These are phyloP conservation scores for Spheniscus mendiculus DNA, from an alignment of 2,113 vertebrate genomes.

Conservation along the genomic window DNA sequence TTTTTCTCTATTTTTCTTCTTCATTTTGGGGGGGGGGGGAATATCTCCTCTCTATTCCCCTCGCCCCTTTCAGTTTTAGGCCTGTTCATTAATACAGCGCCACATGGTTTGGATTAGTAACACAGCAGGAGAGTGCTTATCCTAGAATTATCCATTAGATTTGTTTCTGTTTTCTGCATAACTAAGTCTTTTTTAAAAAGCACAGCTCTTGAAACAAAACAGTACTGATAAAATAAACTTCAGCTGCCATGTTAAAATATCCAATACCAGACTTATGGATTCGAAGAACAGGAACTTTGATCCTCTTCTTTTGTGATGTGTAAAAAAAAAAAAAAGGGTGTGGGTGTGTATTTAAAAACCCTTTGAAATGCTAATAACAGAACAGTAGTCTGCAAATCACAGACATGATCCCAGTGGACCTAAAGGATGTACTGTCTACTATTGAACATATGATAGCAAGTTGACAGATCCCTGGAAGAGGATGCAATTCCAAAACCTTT, in stretches of 20 bases:
- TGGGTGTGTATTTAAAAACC: background rate
- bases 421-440: background rate
- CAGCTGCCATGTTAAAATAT: background rate
- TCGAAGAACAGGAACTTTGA: background rate
- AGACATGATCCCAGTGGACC: background rate
- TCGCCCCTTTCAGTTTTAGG: fast-evolving
- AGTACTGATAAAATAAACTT: background rate
- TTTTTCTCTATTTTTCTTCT: background rate
- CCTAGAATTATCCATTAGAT: background rate
- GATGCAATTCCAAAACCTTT: background rate
- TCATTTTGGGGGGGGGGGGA: background rate
- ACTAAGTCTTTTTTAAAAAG: background rate
- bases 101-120: background rate
- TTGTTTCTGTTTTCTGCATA: background rate
- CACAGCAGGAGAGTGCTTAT: background rate
- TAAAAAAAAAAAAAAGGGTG: background rate
- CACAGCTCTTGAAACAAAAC: background rate
- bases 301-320: background rate
- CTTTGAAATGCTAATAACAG: background rate
- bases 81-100: background rate
- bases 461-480: background rate
- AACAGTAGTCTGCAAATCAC: background rate
- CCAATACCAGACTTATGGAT: background rate
- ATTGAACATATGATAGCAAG: background rate
- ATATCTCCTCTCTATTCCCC: background rate